Conservation (phyloP, 2,797 vertebrate species). For the Adelosebastes latens region DNA sequence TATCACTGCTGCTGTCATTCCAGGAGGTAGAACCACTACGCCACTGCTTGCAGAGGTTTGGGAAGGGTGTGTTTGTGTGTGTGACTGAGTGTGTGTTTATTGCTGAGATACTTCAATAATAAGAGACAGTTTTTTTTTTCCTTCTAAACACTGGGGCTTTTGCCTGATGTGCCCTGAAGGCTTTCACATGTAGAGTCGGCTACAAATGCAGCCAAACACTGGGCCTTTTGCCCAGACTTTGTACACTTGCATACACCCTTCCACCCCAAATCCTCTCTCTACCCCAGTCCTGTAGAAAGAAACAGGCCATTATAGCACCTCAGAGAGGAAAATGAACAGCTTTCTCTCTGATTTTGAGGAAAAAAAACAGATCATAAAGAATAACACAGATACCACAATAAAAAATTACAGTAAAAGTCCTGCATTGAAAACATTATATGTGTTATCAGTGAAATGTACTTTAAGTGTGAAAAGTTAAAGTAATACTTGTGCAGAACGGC, state of each 20-base stretch:
- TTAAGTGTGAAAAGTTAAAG: neutral
- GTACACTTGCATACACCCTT: conserved; percentile 43
- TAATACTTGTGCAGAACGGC: neutral
- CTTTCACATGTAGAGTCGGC: conserved; percentile 74
- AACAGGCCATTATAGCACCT: conserved; percentile 28
- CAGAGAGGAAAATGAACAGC: neutral
- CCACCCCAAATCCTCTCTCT: conserved; percentile 28
- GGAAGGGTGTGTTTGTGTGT: conserved; percentile 30
- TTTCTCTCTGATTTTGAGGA: neutral
- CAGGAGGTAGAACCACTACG: conserved; percentile 59
- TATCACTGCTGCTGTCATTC: conserved; percentile 62
- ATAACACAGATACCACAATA: neutral
- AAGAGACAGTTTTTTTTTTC: conserved; percentile 33
- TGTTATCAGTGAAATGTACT: neutral
- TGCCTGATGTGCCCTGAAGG: conserved; percentile 73
- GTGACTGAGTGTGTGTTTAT: conserved; percentile 44
- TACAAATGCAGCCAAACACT: conserved; percentile 64
- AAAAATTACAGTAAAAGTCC: neutral
- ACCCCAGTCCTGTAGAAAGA: conserved; percentile 27
- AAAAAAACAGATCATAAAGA: neutral
- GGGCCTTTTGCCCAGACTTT: conserved; percentile 70
- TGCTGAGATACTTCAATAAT: conserved; percentile 64
- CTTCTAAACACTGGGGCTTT: conserved; percentile 58
- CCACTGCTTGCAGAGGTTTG: conserved; percentile 34
- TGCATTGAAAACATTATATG: neutral